phyloP scores from a whole-genome alignment of 2,797 vertebrate genomes.

The Neomorphus geoffroyi region DNA sequence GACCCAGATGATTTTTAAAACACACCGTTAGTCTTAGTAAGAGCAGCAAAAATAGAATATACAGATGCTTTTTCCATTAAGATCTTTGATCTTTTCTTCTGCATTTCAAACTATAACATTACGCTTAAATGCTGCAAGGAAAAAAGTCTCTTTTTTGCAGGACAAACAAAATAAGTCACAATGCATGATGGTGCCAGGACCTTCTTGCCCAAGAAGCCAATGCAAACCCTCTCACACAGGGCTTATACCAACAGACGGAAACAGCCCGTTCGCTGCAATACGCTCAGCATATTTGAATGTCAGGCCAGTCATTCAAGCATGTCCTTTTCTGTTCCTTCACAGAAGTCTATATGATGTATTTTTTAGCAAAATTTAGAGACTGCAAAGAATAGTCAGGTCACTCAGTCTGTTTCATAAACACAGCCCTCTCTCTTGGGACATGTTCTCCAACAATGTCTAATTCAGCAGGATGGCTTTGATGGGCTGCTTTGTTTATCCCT shows the following conservation, averaged over 20 bases:
- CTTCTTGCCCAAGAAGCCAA: neutral
- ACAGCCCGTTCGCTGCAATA: neutral
- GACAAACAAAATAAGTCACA: neutral
- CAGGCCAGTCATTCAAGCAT: neutral
- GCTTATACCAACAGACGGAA: neutral
- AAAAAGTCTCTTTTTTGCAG: neutral
- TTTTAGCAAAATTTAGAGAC: neutral
- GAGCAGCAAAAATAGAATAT: neutral
- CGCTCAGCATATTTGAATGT: neutral
- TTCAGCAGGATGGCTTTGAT: neutral
- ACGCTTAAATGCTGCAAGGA: neutral
- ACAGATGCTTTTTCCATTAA: neutral
- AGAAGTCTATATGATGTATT: neutral
- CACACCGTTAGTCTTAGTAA: neutral
- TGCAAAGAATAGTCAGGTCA: neutral
- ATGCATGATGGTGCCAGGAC: neutral
- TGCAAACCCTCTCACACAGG: neutral
- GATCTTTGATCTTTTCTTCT: neutral
- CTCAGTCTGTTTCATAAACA: neutral
- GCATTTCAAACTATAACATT: neutral
- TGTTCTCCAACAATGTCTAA: neutral
- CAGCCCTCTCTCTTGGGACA: fast-evolving
- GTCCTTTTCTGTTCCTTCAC: neutral
- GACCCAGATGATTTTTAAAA: neutral
- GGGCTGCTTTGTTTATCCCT: neutral